These are phyloP conservation scores for Choristoneura fumiferana DNA, from an alignment of 1,140 invertebrate species.

Conservation along the genomic window DNA sequence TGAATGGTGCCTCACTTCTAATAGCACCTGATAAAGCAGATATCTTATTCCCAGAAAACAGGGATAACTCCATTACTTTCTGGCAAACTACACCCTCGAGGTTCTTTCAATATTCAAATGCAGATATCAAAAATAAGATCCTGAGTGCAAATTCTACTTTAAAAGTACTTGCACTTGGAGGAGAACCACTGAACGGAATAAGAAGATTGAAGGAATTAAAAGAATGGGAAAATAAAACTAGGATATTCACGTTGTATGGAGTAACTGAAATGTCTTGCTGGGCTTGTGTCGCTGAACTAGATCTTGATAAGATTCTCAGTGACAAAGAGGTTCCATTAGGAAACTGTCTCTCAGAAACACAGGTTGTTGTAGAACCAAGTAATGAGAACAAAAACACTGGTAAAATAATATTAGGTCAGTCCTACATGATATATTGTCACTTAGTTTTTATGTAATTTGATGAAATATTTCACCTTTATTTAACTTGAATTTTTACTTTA, in stretches of 20 bases:
- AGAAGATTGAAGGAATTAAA: conserved; percentile 72
- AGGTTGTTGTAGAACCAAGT: conserved; percentile 69
- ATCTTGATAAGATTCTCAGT: conserved; percentile 43
- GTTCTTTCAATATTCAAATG: conserved; percentile 79
- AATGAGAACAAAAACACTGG: conserved; percentile 68
- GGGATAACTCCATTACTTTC: conserved; percentile 79
- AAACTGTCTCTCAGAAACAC: conserved; percentile 80
- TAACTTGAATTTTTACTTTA: conserved; percentile 39
- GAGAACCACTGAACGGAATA: conserved; percentile 79
- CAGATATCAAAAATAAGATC: conserved; percentile 79
- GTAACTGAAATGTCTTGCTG: conserved; percentile 92
- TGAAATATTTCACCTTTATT: conserved; percentile 7
- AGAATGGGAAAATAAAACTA: conserved; percentile 75
- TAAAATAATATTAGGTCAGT: conserved; percentile 81
- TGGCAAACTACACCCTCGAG: conserved; percentile 89
- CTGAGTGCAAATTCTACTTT: conserved; percentile 77
- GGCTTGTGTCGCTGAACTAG: conserved; percentile 83
- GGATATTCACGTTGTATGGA: conserved; percentile 89
- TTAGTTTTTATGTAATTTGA: conserved; percentile 3
- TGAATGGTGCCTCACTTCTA: conserved; percentile 81
- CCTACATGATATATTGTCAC: neutral
- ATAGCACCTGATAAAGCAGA: conserved; percentile 80
- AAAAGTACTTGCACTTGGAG: conserved; percentile 81
- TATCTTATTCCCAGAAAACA: conserved; percentile 61
- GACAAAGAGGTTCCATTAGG: conserved; percentile 79